Percentiles rank a stretch among this genome's conserved stretches.
These are phyloP conservation scores for Poicephalus meyeri DNA, from an alignment of 2,113 vertebrate species.

Conservation along the genomic window DNA sequence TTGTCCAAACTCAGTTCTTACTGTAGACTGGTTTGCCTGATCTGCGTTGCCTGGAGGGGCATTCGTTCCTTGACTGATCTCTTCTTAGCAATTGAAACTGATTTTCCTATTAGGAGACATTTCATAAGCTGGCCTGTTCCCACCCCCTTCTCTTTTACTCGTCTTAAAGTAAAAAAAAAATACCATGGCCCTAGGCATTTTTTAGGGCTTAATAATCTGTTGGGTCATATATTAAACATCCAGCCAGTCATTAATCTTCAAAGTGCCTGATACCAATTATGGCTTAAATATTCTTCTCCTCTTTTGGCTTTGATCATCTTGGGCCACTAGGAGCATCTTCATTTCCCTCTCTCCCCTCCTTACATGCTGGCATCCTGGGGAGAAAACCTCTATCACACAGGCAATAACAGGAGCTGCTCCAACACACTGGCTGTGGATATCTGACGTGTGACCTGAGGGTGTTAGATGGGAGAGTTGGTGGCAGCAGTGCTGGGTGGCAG, in stretches of 20 bases:
- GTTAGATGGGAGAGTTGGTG: background rate
- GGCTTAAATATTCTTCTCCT: slow-evolving; percentile 37
- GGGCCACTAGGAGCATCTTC: background rate
- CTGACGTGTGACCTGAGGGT: background rate
- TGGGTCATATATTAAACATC: background rate
- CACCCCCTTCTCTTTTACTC: background rate
- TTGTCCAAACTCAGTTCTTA: background rate
- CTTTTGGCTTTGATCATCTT: background rate
- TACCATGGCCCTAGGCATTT: background rate
- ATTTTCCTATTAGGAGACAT: background rate
- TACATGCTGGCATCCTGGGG: fast-evolving
- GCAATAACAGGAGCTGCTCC: fast-evolving
- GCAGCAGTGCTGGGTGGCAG: background rate
- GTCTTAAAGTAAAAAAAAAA: background rate
- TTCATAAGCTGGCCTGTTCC: background rate
- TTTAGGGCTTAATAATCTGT: background rate
- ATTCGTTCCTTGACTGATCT: background rate
- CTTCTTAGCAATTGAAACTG: background rate
- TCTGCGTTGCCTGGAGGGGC: background rate
- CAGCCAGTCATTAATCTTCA: slow-evolving; percentile 40
- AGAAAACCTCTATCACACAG: fast-evolving
- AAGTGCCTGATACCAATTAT: background rate
- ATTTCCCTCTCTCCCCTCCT: background rate
- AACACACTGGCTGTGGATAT: fast-evolving
- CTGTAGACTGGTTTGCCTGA: background rate